Conservation (phyloP, 2,888 invertebrate species). For the Clanis bilineata region DNA sequence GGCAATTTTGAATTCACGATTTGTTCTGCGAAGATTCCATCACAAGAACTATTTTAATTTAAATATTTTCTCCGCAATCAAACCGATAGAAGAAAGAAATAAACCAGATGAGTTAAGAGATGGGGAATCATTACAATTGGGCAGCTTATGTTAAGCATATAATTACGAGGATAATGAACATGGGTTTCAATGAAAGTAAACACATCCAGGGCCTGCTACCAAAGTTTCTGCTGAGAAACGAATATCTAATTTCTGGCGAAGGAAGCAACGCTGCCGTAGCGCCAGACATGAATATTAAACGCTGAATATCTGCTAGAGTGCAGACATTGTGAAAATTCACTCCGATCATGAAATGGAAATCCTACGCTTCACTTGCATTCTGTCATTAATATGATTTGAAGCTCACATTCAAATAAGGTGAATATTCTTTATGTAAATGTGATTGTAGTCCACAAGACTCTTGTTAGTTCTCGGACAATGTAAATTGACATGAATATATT, state of each 20-base stretch:
- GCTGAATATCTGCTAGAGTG: constrained; percentile 60
- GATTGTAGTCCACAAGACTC: constrained; percentile 2
- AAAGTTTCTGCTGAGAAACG: constrained; percentile 52
- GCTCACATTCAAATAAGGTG: constrained; percentile 45
- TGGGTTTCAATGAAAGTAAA: constrained; percentile 27
- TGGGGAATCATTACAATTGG: neutral
- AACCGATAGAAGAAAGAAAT: neutral
- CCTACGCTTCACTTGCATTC: constrained; percentile 62
- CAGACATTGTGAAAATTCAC: constrained; percentile 68
- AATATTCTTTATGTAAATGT: constrained; percentile 27
- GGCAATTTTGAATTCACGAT: no score
- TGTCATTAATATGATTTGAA: constrained; percentile 69
- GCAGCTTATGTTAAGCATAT: constrained; percentile 20
- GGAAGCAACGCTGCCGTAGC: constrained; percentile 56
- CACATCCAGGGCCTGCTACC: constrained; percentile 44
- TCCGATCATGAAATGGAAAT: constrained; percentile 66
- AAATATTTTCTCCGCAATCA: no score
- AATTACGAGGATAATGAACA: constrained; percentile 32
- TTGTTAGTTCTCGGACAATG: constrained; percentile 2
- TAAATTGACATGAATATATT: neutral
- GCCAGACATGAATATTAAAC: constrained; percentile 71
- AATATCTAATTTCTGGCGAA: constrained; percentile 64
- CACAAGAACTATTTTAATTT: no score
- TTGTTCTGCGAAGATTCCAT: no score
- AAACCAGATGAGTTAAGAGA: neutral